Percentiles rank a stretch among this genome's conserved stretches.
phyloP scores from a whole-genome alignment of 2,113 vertebrate species.

The Catharus fuscescens region DNA sequence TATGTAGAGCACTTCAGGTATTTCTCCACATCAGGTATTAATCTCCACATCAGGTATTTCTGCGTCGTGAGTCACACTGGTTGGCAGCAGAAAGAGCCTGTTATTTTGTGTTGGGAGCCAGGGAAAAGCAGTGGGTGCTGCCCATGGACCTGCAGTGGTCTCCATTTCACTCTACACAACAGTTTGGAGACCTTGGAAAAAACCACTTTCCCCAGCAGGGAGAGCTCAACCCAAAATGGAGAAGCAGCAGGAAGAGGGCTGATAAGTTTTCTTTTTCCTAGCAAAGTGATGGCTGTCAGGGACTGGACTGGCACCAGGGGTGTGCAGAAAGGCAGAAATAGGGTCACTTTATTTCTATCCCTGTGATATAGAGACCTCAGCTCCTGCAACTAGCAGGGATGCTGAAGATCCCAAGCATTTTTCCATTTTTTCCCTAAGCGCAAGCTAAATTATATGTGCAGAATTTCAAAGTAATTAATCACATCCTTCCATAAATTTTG shows the following conservation, averaged over 20 bases:
- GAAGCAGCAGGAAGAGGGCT: not conserved
- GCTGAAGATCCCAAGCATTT: not conserved
- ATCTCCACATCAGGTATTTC: not conserved
- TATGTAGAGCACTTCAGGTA: not conserved
- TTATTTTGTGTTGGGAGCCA: not conserved
- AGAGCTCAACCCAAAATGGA: not conserved
- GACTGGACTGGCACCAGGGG: not conserved
- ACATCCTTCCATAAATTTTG: not conserved
- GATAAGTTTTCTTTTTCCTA: not conserved
- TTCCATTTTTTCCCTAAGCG: not conserved
- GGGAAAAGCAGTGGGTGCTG: not conserved
- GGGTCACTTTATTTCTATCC: not conserved
- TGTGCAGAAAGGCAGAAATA: not conserved
- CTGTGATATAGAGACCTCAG: rapidly evolving
- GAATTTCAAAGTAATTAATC: not conserved
- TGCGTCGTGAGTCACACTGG: not conserved
- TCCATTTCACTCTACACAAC: not conserved
- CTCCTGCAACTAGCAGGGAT: not conserved
- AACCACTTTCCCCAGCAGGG: not conserved
- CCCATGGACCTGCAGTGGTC: not conserved
- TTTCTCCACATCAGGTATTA: not conserved
- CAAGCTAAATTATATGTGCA: not conserved
- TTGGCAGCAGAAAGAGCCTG: not conserved
- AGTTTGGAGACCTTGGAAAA: not conserved
- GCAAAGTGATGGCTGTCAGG: not conserved